Evolutionary conservation across 1,140 invertebrate genomes (phyloP), one percentile per base, ranked within the genome.

Genomic region (Popillia japonica): DNA sequence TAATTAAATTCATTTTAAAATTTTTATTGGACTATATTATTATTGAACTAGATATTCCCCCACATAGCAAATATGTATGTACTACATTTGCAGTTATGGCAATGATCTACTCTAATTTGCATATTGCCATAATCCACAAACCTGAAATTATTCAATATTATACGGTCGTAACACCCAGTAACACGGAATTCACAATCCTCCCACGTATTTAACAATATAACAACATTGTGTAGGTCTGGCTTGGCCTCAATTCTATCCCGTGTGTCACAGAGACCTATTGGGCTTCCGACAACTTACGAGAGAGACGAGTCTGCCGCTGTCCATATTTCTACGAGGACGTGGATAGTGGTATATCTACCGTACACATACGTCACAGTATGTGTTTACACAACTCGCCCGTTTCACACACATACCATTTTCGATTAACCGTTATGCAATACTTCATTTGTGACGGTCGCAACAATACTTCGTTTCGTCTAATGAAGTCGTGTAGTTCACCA

Each of bases 401-500:
- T 27, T 34, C 23, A 22, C 22, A 68, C 20, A 14, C 61, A 22
- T 68, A 68, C 61, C 61, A 27, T 68, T 20, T 14, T 34, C 22
- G 61, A 68, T 68, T 68, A 23, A 68, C 61, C 61, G 61, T 68
- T 68, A 68, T 68, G 61, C 27, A 68, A 68, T 68, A 68, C 20
- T 68, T 68, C 61, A 68, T 68, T 64, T 9, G 22, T 22, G 61
- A 68, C 61, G 22, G 7, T 27, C 61, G 11, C 7, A 22, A 14
- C 11, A 14, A 68, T 68, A 68, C 22, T 68, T 23, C 17, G 61
- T 8, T 10, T 48, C 44, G 44, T 48, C 27, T 34, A 34, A 34
- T 34, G 27, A 34, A 34, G 27, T 34, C 27, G 27, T 34, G 27
- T 34, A 34, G 27, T 34, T 4, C 27, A 34, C 4, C 27, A 34